Evolutionary conservation across 1,140 invertebrate genomes (phyloP).

Genomic region (Lordiphosa collinella): DNA sequence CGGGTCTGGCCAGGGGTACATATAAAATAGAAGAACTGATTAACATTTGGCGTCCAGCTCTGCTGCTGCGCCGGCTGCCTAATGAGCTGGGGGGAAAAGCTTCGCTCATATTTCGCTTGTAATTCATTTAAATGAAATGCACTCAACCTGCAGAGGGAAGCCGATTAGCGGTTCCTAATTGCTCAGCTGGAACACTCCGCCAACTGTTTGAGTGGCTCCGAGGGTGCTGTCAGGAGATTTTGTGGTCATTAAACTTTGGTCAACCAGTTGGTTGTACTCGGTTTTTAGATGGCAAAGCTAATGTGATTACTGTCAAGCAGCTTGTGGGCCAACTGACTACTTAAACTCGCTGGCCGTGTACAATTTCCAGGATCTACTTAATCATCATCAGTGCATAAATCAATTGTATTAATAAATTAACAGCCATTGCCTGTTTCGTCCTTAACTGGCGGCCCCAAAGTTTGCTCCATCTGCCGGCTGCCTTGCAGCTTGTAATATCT

Average conservation of each 20-base stretch:
- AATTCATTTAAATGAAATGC: conserved; percentile 76
- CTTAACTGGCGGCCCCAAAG: neutral
- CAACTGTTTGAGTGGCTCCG: conserved; percentile 24
- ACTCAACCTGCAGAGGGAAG: conserved; percentile 54
- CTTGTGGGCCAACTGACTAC: conserved; percentile 2
- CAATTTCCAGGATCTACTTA: conserved; percentile 26
- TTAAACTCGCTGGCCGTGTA: conserved; percentile 14
- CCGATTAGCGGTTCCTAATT: conserved; percentile 61
- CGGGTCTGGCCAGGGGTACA: conserved; percentile 9
- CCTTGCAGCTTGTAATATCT: conserved; percentile 46
- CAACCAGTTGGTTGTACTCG: conserved; percentile 25
- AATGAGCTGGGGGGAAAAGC: conserved; percentile 34
- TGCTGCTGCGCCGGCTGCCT: no score
- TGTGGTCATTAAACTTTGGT: conserved; percentile 58
- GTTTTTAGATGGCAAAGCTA: conserved; percentile 42
- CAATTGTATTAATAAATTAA: conserved; percentile 75
- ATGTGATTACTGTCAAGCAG: conserved; percentile 36
- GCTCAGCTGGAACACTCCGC: conserved; percentile 38
- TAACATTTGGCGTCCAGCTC: conserved; percentile 51
- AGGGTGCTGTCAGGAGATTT: conserved; percentile 36
- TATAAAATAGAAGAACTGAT: conserved; percentile 36
- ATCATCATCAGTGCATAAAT: conserved; percentile 62
- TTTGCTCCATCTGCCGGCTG: conserved; percentile 11
- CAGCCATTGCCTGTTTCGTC: conserved; percentile 20
- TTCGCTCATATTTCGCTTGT: conserved; percentile 68